Conservation (phyloP, 2,888 invertebrate species). For the Xestia rhomboidea region DNA sequence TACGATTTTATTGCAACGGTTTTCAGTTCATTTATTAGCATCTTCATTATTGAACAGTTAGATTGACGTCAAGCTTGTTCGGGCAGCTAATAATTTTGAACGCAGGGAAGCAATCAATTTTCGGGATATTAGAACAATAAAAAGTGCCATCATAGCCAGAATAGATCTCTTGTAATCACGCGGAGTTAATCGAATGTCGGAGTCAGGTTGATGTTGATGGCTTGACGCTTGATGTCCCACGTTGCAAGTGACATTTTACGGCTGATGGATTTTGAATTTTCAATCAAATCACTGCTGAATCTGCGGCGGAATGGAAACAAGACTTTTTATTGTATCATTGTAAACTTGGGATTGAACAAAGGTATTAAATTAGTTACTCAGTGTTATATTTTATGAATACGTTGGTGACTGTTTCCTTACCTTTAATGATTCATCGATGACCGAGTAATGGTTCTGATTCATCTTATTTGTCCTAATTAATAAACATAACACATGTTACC, state of each 20-base stretch:
- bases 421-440: conserved; percentile 60
- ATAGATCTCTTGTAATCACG: conserved; percentile 49
- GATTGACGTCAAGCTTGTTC: conserved; percentile 30
- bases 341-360: conserved; percentile 6
- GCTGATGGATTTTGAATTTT: conserved; percentile 32
- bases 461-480: conserved; percentile 47
- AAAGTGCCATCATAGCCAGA: conserved; percentile 38
- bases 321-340: neutral
- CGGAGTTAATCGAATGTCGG: conserved; percentile 60
- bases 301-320: neutral
- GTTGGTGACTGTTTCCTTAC: conserved; percentile 49
- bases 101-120: conserved; percentile 50
- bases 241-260: conserved; percentile 8
- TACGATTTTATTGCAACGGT: conserved; percentile 53
- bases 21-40: conserved; percentile 53
- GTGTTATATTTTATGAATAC: conserved; percentile 28
- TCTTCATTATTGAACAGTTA: conserved; percentile 51
- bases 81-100: conserved; percentile 20
- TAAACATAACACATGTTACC: conserved; percentile 18
- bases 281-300: conserved; percentile 12
- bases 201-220: conserved; percentile 43
- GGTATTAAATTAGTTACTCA: neutral
- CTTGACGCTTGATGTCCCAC: conserved; percentile 32
- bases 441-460: conserved; percentile 54
- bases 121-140: conserved; percentile 30